Percentiles rank a stretch among this genome's conserved stretches.
These are phyloP conservation scores for Melanotaenia parkinsoni DNA, from an alignment of 2,797 vertebrate species.

Conservation along the genomic window DNA sequence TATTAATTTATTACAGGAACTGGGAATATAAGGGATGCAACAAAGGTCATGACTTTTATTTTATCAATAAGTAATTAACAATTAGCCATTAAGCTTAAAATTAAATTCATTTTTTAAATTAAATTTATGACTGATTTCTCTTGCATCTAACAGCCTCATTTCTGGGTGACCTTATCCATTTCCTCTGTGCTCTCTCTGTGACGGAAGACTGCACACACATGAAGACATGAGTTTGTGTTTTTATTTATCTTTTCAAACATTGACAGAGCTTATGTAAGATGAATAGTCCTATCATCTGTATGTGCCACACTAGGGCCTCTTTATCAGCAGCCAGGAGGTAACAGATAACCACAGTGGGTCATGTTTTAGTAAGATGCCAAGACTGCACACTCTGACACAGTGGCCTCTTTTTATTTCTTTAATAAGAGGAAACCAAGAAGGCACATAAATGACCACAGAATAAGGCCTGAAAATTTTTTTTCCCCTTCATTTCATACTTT, in stretches of 20 bases:
- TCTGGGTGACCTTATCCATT: not conserved
- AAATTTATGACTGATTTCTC: not conserved
- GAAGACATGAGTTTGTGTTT: constrained; percentile 4
- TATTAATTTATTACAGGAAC: not conserved
- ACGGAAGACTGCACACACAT: not conserved
- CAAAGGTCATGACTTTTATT: not conserved
- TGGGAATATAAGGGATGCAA: not conserved
- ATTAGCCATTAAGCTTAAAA: not conserved
- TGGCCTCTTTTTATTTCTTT: not conserved
- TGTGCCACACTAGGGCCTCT: constrained; percentile 28
- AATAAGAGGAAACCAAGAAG: not conserved
- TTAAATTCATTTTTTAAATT: not conserved
- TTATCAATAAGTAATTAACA: not conserved
- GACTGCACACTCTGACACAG: not conserved
- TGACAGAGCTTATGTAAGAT: constrained; percentile 14
- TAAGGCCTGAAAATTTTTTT: not conserved
- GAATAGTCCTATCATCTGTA: constrained; percentile 16
- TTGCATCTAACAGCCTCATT: not conserved
- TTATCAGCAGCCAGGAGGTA: constrained; percentile 63
- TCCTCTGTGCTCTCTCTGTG: not conserved
- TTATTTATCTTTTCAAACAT: constrained; percentile 28
- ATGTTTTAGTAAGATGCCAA: constrained; percentile 7
- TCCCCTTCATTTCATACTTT: not conserved
- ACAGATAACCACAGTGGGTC: constrained; percentile 38
- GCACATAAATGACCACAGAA: not conserved